A percentile compares a stretch with the other conserved stretches of the same genome.
phyloP scores from a whole-genome alignment of 92 coral and sea anemone genomes.

The Epizoanthus stellaris region DNA sequence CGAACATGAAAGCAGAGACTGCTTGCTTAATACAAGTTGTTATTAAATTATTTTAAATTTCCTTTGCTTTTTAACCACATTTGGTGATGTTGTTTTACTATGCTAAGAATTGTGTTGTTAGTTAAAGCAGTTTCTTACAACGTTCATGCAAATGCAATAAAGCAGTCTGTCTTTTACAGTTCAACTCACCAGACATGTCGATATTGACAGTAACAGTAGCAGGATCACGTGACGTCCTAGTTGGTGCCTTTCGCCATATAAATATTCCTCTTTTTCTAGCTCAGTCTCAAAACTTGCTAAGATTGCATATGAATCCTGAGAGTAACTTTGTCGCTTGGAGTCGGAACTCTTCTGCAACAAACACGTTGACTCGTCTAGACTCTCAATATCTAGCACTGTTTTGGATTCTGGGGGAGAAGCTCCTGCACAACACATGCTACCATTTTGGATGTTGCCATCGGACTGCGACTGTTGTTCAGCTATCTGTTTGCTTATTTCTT shows the following conservation, averaged over 20 bases:
- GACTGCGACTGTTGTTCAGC: slow-evolving; percentile 1
- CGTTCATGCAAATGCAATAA: too few species aligned
- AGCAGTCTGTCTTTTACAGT: not conserved
- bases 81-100: too few species aligned
- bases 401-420: not conserved
- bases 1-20: too few species aligned
- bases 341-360: slow-evolving; percentile 18
- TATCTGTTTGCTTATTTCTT: slow-evolving; percentile 31
- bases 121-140: not conserved
- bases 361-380: slow-evolving; percentile 20
- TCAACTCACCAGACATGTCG: slow-evolving; percentile 71
- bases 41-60: too few species aligned
- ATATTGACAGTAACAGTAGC: slow-evolving; percentile 59
- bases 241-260: slow-evolving; percentile 84
- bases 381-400: slow-evolving; percentile 33
- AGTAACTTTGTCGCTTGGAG: slow-evolving; percentile 11
- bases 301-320: slow-evolving; percentile 18
- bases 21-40: too few species aligned
- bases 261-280: slow-evolving; percentile 63
- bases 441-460: not conserved
- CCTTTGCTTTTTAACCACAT: too few species aligned
- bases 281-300: slow-evolving; percentile 51
- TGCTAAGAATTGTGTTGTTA: not conserved
- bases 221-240: slow-evolving; percentile 84
- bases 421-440: slow-evolving; percentile 5